Evolutionary conservation across 1,140 invertebrate species (phyloP).

Genomic region (Stratiolaelaps scimitus): DNA sequence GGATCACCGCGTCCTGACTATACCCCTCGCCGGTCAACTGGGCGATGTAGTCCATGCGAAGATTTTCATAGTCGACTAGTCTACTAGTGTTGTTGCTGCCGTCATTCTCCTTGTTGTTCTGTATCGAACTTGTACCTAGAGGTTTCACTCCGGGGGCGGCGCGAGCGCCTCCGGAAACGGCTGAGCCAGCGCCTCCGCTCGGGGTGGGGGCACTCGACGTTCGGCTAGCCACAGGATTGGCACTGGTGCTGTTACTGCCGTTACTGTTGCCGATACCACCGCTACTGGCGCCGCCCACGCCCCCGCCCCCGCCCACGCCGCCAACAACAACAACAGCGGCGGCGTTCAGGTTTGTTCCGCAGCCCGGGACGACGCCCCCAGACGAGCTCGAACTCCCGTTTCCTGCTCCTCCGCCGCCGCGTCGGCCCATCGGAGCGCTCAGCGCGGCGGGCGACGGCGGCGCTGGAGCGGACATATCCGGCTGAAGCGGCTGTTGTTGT

Average conservation of each 20-base stretch:
- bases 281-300: background rate
- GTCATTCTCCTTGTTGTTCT: conserved; percentile 38
- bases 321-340: too few relatives aligned
- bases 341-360: background rate
- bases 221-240: background rate
- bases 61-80: conserved; percentile 58
- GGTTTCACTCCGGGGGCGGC: conserved; percentile 39
- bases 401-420: background rate
- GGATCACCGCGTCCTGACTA: conserved; percentile 70
- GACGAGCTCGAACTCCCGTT: background rate
- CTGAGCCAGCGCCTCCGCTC: conserved; percentile 11
- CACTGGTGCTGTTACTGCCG: conserved; percentile 5
- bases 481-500: background rate
- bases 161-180: conserved; percentile 36
- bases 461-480: background rate
- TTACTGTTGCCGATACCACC: conserved; percentile 2
- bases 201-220: background rate
- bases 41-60: conserved; percentile 79
- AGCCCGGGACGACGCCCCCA: background rate
- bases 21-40: conserved; percentile 74
- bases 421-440: background rate
- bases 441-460: background rate
- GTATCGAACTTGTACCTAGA: conserved; percentile 42
- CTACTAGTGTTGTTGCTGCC: conserved; percentile 27
- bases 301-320: too few relatives aligned